Conservation (phyloP, 2,797 vertebrate genomes). For the Lutjanus campechanus region DNA sequence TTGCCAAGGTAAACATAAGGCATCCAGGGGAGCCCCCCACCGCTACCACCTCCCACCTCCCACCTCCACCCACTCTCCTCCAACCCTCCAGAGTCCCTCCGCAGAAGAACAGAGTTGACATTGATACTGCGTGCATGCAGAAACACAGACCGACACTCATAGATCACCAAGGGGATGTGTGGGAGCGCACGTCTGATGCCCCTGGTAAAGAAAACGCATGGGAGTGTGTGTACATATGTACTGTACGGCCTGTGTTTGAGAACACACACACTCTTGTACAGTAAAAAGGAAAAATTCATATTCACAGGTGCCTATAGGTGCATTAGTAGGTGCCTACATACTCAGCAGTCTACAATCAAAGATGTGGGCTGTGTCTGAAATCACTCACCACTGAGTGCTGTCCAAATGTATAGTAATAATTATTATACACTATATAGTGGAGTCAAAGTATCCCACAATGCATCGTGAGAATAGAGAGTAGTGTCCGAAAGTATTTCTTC, state of each 20-base stretch:
- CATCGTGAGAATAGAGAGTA: too few relatives aligned
- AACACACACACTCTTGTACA: constrained; percentile 64
- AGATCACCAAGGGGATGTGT: constrained; percentile 68
- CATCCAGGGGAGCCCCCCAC: constrained; percentile 71
- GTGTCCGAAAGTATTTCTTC: too few relatives aligned
- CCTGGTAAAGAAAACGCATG: constrained; percentile 35
- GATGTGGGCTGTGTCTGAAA: not conserved
- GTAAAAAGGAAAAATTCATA: constrained; percentile 32
- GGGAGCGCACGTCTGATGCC: constrained; percentile 60
- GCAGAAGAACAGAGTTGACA: constrained; percentile 80
- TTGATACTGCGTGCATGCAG: constrained; percentile 61
- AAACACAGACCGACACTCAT: constrained; percentile 65
- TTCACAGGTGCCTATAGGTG: constrained; percentile 38
- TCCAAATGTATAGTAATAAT: too few relatives aligned
- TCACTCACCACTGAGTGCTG: too few relatives aligned
- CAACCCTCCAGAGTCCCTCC: constrained; percentile 65
- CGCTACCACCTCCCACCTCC: constrained; percentile 17
- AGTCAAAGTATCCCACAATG: too few relatives aligned
- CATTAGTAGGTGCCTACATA: constrained; percentile 10
- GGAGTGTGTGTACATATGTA: constrained; percentile 42
- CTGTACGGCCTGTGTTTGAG: constrained; percentile 60
- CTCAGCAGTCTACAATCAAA: constrained; percentile 16
- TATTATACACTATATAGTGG: too few relatives aligned
- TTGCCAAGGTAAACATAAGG: constrained; percentile 85
- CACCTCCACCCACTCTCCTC: constrained; percentile 47